Evolutionary conservation across 2,797 vertebrate species (phyloP), one percentile per base, ranked within the genome.

Genomic region (Neosilurus hyrtlii): DNA sequence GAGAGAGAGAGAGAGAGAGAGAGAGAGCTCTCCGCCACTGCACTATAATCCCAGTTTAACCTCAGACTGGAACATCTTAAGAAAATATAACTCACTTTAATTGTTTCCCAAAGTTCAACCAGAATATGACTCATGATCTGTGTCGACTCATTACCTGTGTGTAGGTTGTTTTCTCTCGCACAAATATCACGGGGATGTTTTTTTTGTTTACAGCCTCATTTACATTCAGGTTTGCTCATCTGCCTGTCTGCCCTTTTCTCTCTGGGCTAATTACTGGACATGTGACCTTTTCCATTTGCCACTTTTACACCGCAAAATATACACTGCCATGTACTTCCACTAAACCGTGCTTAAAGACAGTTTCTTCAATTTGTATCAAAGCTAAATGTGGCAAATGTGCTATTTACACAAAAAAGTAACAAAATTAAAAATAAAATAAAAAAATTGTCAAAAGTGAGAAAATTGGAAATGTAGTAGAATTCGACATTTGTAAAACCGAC

Each of bases 401-500:
- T 76, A 76, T 73, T 71, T 80, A 81, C 74, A 83, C 24, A 51
- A 59, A 80, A 37, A 71, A 30, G 30, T 30, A 30, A 30, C 30
- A 30, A 30, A 30, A 30, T 30, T 30, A 30, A 30, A 30, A 30
- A 30, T 30, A 30, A 30, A 30, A 30, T 1, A 30, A 30, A 30
- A 30, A 30, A 30, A 82, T 66, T 72, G 74, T 80, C 68, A 79
- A 83, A 78, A 77, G 63, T 68, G 24, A 6, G 24, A 86, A 30
- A 75, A 83, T 84, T 83, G 72, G 63, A 83, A 65, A 78, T 67
- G 68, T 35, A 73, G 70, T 26, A 77, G 71, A 73, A 56, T 83
- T 65, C 86, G 85, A 86, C 85, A 85, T 88, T 86, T 85, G 65
- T 82, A 77, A 84, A 86, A 61, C 35, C n/a, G 82, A 77, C 72